These are phyloP conservation scores for Orthosia gothica DNA, from an alignment of 2,888 invertebrate genomes.

Conservation along the genomic window DNA sequence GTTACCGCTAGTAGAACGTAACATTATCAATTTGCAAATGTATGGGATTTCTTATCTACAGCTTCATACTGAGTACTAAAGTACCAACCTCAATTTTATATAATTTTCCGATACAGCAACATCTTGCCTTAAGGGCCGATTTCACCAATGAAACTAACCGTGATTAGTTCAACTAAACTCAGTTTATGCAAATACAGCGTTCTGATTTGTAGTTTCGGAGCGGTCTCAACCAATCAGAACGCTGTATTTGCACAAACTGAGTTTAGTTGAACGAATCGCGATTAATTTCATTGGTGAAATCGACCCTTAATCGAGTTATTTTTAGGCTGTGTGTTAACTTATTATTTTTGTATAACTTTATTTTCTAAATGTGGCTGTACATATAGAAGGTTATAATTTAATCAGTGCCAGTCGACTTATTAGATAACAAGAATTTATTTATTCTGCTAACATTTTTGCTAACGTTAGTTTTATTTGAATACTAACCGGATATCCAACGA, in stretches of 20 bases:
- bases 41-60: neutral
- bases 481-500: slow-evolving; percentile 18
- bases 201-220: too few species aligned
- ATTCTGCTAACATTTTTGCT: slow-evolving; percentile 16
- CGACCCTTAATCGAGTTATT: neutral
- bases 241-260: too few species aligned
- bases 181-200: too few species aligned
- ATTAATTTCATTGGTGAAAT: too few species aligned
- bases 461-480: slow-evolving; percentile 7
- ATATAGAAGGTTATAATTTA: neutral
- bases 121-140: neutral
- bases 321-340: slow-evolving; percentile 1
- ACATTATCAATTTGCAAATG: neutral
- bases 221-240: too few species aligned
- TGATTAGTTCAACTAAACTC: too few species aligned
- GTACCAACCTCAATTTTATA: too few species aligned
- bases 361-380: slow-evolving; percentile 7
- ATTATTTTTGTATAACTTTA: neutral
- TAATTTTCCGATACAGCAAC: neutral
- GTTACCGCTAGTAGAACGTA: too few species aligned
- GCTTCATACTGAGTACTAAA: neutral
- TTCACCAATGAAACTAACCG: too few species aligned
- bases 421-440: slow-evolving; percentile 8
- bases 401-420: neutral
- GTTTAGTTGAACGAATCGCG: too few species aligned